Evolutionary conservation across 1,140 invertebrate genomes (phyloP).

Genomic region (Calliopsis andreniformis): DNA sequence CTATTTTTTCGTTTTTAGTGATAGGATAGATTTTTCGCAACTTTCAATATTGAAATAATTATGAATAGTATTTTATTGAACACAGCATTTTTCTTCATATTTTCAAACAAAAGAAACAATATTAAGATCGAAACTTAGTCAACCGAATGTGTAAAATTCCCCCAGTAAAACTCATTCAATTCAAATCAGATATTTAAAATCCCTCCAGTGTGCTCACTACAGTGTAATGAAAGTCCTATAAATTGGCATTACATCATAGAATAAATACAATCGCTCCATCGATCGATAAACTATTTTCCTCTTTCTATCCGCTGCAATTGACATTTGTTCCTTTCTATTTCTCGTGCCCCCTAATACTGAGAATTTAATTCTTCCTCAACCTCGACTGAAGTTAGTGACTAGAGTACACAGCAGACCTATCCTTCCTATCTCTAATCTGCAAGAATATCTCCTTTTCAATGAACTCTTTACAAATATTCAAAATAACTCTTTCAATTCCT

Average conservation of each 20-base stretch:
- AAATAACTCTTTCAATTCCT: slow-evolving; percentile 20
- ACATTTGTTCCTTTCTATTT: not conserved
- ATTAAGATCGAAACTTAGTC: too few species aligned
- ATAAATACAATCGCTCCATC: not conserved
- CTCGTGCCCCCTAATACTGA: slow-evolving; percentile 5
- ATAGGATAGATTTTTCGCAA: too few species aligned
- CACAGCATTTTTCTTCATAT: too few species aligned
- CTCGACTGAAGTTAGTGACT: slow-evolving; percentile 1
- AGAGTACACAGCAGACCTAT: slow-evolving; percentile 8
- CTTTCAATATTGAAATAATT: too few species aligned
- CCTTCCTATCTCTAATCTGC: not conserved
- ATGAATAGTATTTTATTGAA: too few species aligned
- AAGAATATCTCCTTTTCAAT: slow-evolving; percentile 21
- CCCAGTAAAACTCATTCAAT: not conserved
- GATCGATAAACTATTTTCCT: not conserved
- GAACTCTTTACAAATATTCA: not conserved
- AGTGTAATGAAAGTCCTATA: not conserved
- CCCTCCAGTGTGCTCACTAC: not conserved
- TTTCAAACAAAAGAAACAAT: too few species aligned
- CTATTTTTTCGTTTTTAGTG: too few species aligned
- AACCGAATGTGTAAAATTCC: not conserved
- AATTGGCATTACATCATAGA: too few species aligned
- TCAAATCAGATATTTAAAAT: not conserved
- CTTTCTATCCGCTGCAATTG: not conserved
- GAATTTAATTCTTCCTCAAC: slow-evolving; percentile 6